phyloP scores from a whole-genome alignment of 2,888 invertebrate genomes.

The Lathronympha strigana region DNA sequence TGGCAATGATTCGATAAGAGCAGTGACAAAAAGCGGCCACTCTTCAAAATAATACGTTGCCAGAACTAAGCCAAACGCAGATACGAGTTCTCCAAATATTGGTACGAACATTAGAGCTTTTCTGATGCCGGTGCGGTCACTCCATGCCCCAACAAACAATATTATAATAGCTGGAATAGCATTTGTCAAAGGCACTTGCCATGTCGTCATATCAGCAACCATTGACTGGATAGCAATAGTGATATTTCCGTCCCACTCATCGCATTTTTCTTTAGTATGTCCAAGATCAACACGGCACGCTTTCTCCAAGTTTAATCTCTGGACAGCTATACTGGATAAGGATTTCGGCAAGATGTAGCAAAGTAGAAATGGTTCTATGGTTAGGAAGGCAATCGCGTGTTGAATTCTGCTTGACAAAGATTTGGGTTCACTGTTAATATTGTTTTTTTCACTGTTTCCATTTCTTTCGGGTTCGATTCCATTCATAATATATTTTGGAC shows the following conservation, averaged over 20 bases:
- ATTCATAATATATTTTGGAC: conserved; percentile 1
- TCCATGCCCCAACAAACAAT: conserved; percentile 86
- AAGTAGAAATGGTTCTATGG: conserved; percentile 87
- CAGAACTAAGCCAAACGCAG: conserved; percentile 77
- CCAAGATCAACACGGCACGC: conserved; percentile 81
- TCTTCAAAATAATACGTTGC: conserved; percentile 82
- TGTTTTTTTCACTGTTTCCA: conserved; percentile 28
- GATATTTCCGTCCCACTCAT: conserved; percentile 51
- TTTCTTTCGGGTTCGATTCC: conserved; percentile 45
- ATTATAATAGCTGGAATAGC: conserved; percentile 83
- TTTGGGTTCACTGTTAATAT: conserved; percentile 44
- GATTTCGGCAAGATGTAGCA: conserved; percentile 86
- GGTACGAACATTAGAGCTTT: conserved; percentile 84
- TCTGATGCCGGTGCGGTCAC: conserved; percentile 83
- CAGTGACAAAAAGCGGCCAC: conserved; percentile 82
- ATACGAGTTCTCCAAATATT: conserved; percentile 80
- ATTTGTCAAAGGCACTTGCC: conserved; percentile 82
- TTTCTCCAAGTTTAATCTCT: conserved; percentile 83
- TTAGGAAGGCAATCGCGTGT: conserved; percentile 68
- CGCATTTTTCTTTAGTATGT: conserved; percentile 78
- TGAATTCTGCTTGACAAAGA: conserved; percentile 48
- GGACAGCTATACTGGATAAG: conserved; percentile 83
- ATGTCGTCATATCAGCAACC: conserved; percentile 81
- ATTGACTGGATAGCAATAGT: conserved; percentile 59
- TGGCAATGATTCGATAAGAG: conserved; percentile 80